Evolutionary conservation across 2,888 invertebrate genomes (phyloP).

Genomic region (Eupithecia subfuscata): DNA sequence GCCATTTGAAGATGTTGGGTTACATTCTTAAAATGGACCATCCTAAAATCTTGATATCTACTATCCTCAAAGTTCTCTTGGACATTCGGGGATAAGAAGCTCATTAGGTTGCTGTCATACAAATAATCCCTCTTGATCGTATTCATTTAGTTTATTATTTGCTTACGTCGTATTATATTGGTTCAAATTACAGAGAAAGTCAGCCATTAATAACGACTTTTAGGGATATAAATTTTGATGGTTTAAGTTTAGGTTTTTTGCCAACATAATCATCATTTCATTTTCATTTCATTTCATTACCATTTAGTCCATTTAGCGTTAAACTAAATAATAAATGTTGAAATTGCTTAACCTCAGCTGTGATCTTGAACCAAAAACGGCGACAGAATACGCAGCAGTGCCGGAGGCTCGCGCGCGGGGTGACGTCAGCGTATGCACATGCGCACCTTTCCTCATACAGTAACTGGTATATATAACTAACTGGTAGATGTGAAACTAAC

Average conservation of each 20-base stretch:
- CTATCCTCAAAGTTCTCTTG: neutral
- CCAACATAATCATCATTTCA: no score
- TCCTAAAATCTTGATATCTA: neutral
- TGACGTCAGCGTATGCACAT: constrained; percentile 60
- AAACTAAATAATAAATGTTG: constrained; percentile 26
- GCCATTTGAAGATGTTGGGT: neutral
- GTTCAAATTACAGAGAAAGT: neutral
- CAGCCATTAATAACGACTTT: neutral
- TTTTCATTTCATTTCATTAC: no score
- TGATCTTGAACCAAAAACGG: constrained; percentile 78
- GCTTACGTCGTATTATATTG: neutral
- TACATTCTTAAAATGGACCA: neutral
- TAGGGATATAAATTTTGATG: neutral
- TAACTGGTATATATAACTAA: neutral
- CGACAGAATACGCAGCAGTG: constrained; percentile 43
- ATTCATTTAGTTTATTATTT: neutral
- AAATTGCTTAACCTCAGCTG: constrained; percentile 54
- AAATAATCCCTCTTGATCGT: neutral
- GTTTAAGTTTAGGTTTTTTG: neutral
- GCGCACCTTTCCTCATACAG: constrained; percentile 43
- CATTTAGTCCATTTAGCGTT: neutral
- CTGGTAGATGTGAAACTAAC: constrained; percentile 5
- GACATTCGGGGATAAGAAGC: neutral
- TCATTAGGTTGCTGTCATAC: neutral
- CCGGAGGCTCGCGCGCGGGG: constrained; percentile 40